These are phyloP conservation scores for Drosophila paulistorum DNA, from an alignment of 1,140 invertebrate genomes.

Conservation along the genomic window DNA sequence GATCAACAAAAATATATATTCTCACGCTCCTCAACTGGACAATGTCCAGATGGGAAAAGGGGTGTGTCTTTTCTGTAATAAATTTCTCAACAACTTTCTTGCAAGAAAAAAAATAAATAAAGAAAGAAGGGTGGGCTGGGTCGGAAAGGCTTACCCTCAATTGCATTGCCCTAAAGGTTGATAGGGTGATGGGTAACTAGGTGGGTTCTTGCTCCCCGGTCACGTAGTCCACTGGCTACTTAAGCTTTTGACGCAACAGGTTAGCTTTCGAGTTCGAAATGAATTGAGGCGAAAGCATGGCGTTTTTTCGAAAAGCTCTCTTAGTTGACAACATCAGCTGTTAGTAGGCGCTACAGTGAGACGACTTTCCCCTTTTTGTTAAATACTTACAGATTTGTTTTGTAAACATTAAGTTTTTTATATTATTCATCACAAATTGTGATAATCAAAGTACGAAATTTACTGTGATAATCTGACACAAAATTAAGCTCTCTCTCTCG, in stretches of 20 bases:
- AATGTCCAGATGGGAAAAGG: slow-evolving; percentile 53
- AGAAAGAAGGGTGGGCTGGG: slow-evolving; percentile 16
- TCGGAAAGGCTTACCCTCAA: slow-evolving; percentile 1
- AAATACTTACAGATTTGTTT: not conserved
- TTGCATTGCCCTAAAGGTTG: too few relatives aligned
- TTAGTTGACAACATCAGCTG: slow-evolving; percentile 11
- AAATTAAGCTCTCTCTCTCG: not conserved
- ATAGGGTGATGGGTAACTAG: not conserved
- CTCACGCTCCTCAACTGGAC: slow-evolving; percentile 68
- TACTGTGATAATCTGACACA: not conserved
- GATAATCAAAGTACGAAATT: not conserved
- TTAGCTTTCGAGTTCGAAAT: slow-evolving; percentile 9
- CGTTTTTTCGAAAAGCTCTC: slow-evolving; percentile 6
- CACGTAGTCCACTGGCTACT: slow-evolving; percentile 20
- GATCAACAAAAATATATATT: slow-evolving; percentile 50
- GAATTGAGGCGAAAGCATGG: not conserved
- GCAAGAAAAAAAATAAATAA: not conserved
- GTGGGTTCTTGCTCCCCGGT: slow-evolving; percentile 43
- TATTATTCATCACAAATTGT: not conserved
- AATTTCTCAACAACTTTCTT: slow-evolving; percentile 39
- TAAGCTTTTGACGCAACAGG: slow-evolving; percentile 34
- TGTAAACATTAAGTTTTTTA: slow-evolving; percentile 3
- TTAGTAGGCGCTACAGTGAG: not conserved
- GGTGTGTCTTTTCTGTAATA: slow-evolving; percentile 16
- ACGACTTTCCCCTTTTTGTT: not conserved